Conservation (phyloP, 2,888 invertebrate species). For the Ryuthela nishihirai region DNA sequence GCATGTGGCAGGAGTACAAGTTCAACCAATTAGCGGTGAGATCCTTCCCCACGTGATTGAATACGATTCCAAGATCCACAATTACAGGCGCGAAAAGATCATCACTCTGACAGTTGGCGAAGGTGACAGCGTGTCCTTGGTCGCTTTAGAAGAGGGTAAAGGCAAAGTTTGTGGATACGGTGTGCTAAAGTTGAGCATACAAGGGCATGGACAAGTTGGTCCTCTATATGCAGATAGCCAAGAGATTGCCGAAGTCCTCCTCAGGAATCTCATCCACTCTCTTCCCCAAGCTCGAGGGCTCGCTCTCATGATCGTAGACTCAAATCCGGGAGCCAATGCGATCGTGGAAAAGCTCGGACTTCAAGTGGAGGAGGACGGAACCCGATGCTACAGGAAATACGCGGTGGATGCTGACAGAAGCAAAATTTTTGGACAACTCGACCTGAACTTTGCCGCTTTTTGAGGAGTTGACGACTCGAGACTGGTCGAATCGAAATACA, state of each 20-base stretch:
- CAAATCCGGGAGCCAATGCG: constrained; percentile 10
- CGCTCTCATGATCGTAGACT: constrained; percentile 23
- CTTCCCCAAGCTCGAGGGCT: constrained; percentile 16
- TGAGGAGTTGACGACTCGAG: neutral
- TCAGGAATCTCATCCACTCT: constrained; percentile 6
- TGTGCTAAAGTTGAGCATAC: constrained; percentile 19
- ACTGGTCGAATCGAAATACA: no score
- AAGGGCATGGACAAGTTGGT: constrained; percentile 10
- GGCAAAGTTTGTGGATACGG: constrained; percentile 25
- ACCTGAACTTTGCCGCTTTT: constrained; percentile 28
- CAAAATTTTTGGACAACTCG: constrained; percentile 20
- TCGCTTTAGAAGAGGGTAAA: constrained; percentile 19
- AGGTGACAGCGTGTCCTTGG: constrained; percentile 11
- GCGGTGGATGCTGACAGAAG: constrained; percentile 6
- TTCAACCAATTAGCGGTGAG: constrained; percentile 11
- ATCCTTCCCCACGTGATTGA: constrained; percentile 11
- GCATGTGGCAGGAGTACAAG: constrained; percentile 4
- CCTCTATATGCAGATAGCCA: constrained; percentile 34
- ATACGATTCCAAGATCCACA: constrained; percentile 15
- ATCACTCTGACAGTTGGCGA: constrained; percentile 17
- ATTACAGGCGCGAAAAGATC: constrained; percentile 14
- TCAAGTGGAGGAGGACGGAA: constrained; percentile 14
- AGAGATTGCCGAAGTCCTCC: constrained; percentile 24
- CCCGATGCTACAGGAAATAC: constrained; percentile 9
- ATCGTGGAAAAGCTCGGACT: constrained; percentile 13